phyloP scores from a whole-genome alignment of 1,140 invertebrate genomes.

The Drosophila hydei region DNA sequence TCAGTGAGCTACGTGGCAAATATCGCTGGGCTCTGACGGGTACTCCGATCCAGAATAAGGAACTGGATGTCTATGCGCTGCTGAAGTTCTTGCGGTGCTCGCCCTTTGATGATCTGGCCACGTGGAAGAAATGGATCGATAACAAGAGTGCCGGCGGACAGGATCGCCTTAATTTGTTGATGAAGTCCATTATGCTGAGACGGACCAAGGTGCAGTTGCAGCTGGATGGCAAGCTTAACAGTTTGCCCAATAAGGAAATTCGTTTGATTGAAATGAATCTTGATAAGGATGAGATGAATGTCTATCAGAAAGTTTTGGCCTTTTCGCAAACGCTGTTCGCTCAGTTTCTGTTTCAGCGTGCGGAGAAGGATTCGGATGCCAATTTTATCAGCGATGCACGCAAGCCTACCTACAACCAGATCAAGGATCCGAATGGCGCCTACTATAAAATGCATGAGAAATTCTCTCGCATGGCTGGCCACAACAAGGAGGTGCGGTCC shows the following conservation, averaged over 20 bases:
- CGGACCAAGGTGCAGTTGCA: constrained; percentile 93
- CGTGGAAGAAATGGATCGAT: constrained; percentile 89
- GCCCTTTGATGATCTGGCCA: constrained; percentile 93
- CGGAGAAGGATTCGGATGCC: constrained; percentile 86
- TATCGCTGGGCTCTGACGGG: constrained; percentile 95
- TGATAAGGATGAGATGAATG: constrained; percentile 88
- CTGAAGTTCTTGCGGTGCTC: constrained; percentile 93
- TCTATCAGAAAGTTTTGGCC: constrained; percentile 91
- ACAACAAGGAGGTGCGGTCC: constrained; percentile 87
- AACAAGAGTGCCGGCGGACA: constrained; percentile 89
- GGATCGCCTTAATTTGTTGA: constrained; percentile 90
- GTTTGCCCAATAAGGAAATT: constrained; percentile 88
- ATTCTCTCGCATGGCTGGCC: constrained; percentile 86
- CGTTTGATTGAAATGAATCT: constrained; percentile 87
- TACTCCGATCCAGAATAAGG: constrained; percentile 97
- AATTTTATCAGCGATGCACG: constrained; percentile 55
- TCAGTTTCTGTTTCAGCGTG: constrained; percentile 89
- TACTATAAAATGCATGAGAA: constrained; percentile 86
- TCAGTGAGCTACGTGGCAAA: constrained; percentile 87
- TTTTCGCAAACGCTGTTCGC: constrained; percentile 90
- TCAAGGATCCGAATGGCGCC: constrained; percentile 83
- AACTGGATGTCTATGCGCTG: constrained; percentile 94
- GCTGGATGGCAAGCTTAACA: constrained; percentile 85
- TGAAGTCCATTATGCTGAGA: constrained; percentile 92
- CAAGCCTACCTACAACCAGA: constrained; percentile 69